A percentile compares a stretch with the other conserved stretches of the same genome.
These are phyloP conservation scores for Drosophila macrospina DNA, from an alignment of 2,888 invertebrate genomes.

Conservation along the genomic window DNA sequence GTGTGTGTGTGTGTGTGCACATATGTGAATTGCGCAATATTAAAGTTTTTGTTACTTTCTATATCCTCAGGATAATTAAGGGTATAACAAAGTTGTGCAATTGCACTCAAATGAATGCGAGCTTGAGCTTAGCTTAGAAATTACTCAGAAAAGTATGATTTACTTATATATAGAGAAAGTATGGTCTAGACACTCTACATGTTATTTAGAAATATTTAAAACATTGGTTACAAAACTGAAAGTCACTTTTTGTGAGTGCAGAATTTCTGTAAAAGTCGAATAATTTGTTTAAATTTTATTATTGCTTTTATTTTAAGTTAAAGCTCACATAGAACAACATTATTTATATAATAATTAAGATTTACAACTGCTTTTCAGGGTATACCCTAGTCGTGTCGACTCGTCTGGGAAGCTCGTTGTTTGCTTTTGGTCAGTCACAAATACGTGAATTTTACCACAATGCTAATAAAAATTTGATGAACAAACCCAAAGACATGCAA, in stretches of 20 bases:
- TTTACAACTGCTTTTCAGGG: too few relatives aligned
- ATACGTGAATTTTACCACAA: constrained; percentile 24
- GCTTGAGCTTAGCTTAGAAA: neutral
- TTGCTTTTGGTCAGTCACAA: constrained; percentile 9
- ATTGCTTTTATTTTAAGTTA: too few relatives aligned
- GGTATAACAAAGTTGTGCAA: constrained; percentile 18
- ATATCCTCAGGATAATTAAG: constrained; percentile 20
- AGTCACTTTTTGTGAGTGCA: too few relatives aligned
- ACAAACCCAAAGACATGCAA: constrained; percentile 39
- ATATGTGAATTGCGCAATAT: neutral
- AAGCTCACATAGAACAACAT: too few relatives aligned
- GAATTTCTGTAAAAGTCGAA: too few relatives aligned
- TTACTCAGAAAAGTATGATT: neutral
- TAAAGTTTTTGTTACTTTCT: constrained; percentile 8
- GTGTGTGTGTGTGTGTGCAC: too few relatives aligned
- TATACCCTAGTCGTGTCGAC: neutral
- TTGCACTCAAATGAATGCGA: neutral
- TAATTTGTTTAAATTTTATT: too few relatives aligned
- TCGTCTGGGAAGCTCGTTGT: neutral
- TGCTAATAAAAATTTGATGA: constrained; percentile 60
- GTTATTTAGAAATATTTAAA: too few relatives aligned
- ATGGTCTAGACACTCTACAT: too few relatives aligned
- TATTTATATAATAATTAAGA: too few relatives aligned
- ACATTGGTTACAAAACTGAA: too few relatives aligned
- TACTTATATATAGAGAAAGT: too few relatives aligned